phyloP scores from a whole-genome alignment of 2,888 invertebrate species.

The Scelioninae gen. 1 region DNA sequence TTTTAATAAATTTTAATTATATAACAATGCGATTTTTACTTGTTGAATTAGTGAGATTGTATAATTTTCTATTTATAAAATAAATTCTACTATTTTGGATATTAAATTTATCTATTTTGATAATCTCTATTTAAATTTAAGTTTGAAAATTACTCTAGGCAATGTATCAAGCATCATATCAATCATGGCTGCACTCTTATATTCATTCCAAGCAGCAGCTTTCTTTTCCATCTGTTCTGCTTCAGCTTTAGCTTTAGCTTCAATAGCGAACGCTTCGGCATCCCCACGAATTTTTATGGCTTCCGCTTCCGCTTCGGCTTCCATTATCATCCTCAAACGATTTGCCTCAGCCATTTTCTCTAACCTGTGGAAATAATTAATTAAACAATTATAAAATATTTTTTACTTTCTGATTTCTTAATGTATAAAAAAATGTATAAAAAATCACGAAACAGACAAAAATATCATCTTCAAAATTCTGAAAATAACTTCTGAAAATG shows the following conservation, averaged over 20 bases:
- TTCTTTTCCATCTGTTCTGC: slow-evolving; percentile 99
- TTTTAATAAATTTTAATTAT: background rate
- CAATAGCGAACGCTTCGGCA: slow-evolving; percentile 96
- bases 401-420: too few species aligned
- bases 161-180: slow-evolving; percentile 98
- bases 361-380: slow-evolving; percentile 85
- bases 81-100: too few species aligned
- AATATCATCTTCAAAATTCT: too few species aligned
- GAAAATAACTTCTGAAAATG: too few species aligned
- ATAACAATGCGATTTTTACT: too few species aligned
- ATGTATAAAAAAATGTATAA: too few species aligned
- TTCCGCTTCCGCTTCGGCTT: slow-evolving; percentile 98
- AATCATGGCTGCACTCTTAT: slow-evolving; percentile 97
- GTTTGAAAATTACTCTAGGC: slow-evolving; percentile 90
- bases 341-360: slow-evolving; percentile 98
- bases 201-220: slow-evolving; percentile 98
- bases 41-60: too few species aligned
- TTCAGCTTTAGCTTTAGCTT: slow-evolving; percentile 97
- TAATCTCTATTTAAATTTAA: too few species aligned
- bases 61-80: too few species aligned
- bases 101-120: background rate
- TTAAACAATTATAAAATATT: slow-evolving; percentile 6
- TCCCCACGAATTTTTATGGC: slow-evolving; percentile 93
- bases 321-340: slow-evolving; percentile 93
- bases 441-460: too few species aligned